Evolutionary conservation across 2,888 invertebrate species (phyloP), one percentile per base, ranked within the genome.

Genomic region (Pecten maximus): DNA sequence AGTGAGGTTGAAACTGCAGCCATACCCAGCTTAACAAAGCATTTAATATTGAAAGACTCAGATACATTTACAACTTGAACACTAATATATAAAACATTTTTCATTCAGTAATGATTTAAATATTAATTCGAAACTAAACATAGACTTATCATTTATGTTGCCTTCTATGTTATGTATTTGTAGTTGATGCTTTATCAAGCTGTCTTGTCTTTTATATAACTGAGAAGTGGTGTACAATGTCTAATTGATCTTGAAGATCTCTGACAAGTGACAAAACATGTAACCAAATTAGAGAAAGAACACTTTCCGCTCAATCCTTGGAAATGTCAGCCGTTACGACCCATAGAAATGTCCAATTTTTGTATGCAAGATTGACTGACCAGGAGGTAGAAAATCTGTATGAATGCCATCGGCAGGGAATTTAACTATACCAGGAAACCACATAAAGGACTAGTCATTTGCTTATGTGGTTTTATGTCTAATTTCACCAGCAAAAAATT

Each of bases 221-320:
- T 28, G 35, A 35, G 35, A 74, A 35, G 8, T 2, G 6, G 28
- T 35, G 28, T 15, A 12, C 12, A 35, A 74, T 74, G 2, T 6
- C 74, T 74, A 74, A 74, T 74, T 74, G 74, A 74, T 74, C 74
- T 74, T 74, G 74, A 74, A 74, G 74, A 74, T 74, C 74, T 74
- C 35, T 12, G 74, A 74, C 74, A 74, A 28, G 74, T 35, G 35
- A 74, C 74, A 35, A 74, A 74, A 28, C 74, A 74, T 74, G 74
- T 74, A 28, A 28, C 35, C 35, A 35, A 74, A 74, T 74, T 74
- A 74, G 74, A 74, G 74, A 35, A 74, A 60, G 44, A 74, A 74
- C 35, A 74, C 74, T 74, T 74, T 74, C 74, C 74, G 74, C 35
- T 35, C 74, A 74, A 74, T 74, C 74, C 74, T 74, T 74, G 74